Base-by-base conservation (phyloP, 2,888 invertebrate genomes). In the Ptilodon capucinus region DNA sequence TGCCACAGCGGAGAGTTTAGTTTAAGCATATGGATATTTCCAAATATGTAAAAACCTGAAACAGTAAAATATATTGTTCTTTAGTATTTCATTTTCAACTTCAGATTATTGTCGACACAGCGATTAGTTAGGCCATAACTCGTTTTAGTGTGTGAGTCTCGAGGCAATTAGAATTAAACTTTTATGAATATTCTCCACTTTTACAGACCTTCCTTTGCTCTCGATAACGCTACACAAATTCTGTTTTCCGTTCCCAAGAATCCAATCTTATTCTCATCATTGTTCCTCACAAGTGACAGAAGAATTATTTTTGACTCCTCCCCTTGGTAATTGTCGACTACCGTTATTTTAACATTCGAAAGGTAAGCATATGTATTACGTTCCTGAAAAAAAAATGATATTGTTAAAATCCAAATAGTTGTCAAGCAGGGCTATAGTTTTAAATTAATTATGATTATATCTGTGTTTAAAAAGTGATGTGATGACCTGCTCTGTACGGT, bases 281-380 rank as follows among this genome's bases (percentile, higher is more conserved):
- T 96, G 69, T 94, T 96, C 46, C 97, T 91, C 1, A 97, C 96
- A 9, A 97, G 85, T 0, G 96, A 96, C 16, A 97, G 79, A 6
- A 97, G 78, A 52, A 96, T 94, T 39, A 97, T 95, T 64, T 94
- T 93, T 18, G 93, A 94, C 75, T 96, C 96, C 68, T 96, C 94
- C 0, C 96, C 96, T 86, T 96, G 97, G 70, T 93, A 97, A 73
- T 95, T 96, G 73, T 97, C 96, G 3, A 96, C 93, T 0, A 94
- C 93, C 0, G 93, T 92, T 3, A 95, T 92, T 58, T 92, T 89
- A 2, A 95, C 92, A n/a, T 91, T 84, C 18, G 79, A 52, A 18
- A 93, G 74, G 21, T 84, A 69, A 1, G 64, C 39, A 59, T 84
- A 84, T 0, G 64, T 63, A 1, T 42, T 38, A 2, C 81, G 74